Evolutionary conservation across 2,888 invertebrate species (phyloP).

Genomic region (Axea sp.): DNA sequence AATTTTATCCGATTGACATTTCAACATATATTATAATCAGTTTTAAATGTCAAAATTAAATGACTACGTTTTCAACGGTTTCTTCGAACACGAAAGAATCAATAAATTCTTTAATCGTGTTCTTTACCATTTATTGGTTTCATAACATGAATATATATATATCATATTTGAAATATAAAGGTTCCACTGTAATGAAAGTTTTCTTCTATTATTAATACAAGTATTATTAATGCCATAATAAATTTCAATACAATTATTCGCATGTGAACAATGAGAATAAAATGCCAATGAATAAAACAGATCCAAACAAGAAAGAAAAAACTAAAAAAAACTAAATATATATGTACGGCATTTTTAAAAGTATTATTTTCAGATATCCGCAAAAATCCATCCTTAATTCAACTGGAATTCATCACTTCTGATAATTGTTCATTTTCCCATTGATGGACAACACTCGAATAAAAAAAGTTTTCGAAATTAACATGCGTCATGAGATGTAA

Average conservation of each 20-base stretch:
- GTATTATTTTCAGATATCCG: too few species aligned
- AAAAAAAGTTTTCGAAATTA: slow-evolving; percentile 9
- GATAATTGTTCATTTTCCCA: slow-evolving; percentile 1
- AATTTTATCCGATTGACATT: too few species aligned
- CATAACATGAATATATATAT: slow-evolving; percentile 22
- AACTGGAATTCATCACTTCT: slow-evolving; percentile 5
- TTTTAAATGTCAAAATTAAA: slow-evolving; percentile 4
- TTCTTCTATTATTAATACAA: slow-evolving; percentile 10
- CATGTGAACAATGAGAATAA: neutral
- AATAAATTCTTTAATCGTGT: slow-evolving; percentile 34
- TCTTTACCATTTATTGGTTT: slow-evolving; percentile 33
- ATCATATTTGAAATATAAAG: slow-evolving; percentile 40
- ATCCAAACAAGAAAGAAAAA: too few species aligned
- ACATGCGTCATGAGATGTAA: slow-evolving; percentile 10
- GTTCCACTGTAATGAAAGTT: slow-evolving; percentile 27
- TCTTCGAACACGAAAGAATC: neutral
- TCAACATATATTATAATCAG: neutral
- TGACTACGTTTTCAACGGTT: slow-evolving; percentile 13
- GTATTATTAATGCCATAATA: slow-evolving; percentile 32
- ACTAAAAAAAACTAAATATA: neutral
- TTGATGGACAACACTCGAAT: neutral
- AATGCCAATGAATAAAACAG: neutral
- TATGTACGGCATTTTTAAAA: neutral
- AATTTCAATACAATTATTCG: slow-evolving; percentile 25
- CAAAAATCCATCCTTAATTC: slow-evolving; percentile 4